Percentiles rank a stretch among this genome's conserved stretches.
Conservation (phyloP, 2,113 vertebrate genomes). For the Corythaixoides concolor region DNA sequence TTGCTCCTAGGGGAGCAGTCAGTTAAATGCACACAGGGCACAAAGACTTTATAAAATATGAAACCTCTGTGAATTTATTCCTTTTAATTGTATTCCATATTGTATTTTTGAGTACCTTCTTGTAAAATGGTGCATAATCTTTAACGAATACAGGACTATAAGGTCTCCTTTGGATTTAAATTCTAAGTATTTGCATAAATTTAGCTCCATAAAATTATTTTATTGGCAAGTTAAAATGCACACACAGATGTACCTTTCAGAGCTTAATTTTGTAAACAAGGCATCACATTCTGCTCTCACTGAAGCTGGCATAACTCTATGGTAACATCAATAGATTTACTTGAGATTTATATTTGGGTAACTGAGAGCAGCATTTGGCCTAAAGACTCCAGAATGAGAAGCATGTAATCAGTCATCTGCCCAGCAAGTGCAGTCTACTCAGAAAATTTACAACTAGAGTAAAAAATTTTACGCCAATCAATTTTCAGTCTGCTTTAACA, state of each 20-base stretch:
- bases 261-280: slow-evolving; percentile 52
- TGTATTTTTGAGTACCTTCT: slow-evolving; percentile 39
- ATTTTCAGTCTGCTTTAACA: slow-evolving; percentile 45
- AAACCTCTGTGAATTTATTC: slow-evolving; percentile 50
- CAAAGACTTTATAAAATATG: slow-evolving; percentile 1
- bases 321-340: not conserved
- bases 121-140: slow-evolving; percentile 68
- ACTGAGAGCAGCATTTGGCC: slow-evolving; percentile 7
- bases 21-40: not conserved
- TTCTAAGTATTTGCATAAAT: slow-evolving; percentile 62
- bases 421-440: slow-evolving; percentile 9
- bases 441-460: slow-evolving; percentile 40
- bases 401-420: slow-evolving; percentile 49
- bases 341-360: not conserved
- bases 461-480: slow-evolving; percentile 34
- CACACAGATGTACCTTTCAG: slow-evolving; percentile 45
- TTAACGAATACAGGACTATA: slow-evolving; percentile 64
- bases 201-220: slow-evolving; percentile 65
- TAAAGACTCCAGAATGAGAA: slow-evolving; percentile 37
- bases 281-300: not conserved
- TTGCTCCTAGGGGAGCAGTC: not conserved
- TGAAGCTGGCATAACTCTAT: not conserved
- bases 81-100: slow-evolving; percentile 50
- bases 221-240: slow-evolving; percentile 56
- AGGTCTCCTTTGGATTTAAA: slow-evolving; percentile 61